Evolutionary conservation across 2,797 vertebrate genomes (phyloP).

Genomic region (Brotula barbata): DNA sequence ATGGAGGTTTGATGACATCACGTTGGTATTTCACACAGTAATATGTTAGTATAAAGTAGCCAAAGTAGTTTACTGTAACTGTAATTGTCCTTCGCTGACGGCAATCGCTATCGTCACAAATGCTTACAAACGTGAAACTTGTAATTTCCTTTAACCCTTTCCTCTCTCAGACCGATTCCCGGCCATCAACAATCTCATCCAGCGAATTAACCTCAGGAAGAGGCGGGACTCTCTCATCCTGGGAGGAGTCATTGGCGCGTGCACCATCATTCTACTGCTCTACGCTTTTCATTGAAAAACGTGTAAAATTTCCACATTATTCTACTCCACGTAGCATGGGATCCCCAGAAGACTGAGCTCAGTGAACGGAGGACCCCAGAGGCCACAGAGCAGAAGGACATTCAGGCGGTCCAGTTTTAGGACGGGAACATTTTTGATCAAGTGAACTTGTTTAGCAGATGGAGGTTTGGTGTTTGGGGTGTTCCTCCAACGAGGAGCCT

Average conservation of each 20-base stretch:
- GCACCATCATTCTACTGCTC: slow-evolving; percentile 92
- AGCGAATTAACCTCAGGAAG: slow-evolving; percentile 95
- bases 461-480: slow-evolving; percentile 43
- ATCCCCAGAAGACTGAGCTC: slow-evolving; percentile 44
- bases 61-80: too few species aligned
- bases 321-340: slow-evolving; percentile 46
- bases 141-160: slow-evolving; percentile 59
- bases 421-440: slow-evolving; percentile 57
- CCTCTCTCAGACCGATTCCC: slow-evolving; percentile 88
- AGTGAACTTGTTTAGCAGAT: slow-evolving; percentile 67
- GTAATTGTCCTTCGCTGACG: too few species aligned
- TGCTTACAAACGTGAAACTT: background rate
- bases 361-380: slow-evolving; percentile 49
- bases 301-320: slow-evolving; percentile 32
- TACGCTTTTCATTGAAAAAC: slow-evolving; percentile 93
- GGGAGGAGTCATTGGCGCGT: slow-evolving; percentile 88
- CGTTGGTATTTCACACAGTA: too few species aligned
- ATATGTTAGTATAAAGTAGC: too few species aligned
- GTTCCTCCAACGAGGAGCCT: slow-evolving; percentile 50
- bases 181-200: slow-evolving; percentile 96
- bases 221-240: slow-evolving; percentile 94
- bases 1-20: too few species aligned
- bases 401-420: slow-evolving; percentile 66
- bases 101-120: too few species aligned
- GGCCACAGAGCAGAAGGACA: slow-evolving; percentile 61